Evolutionary conservation across 2,888 invertebrate species (phyloP), one percentile per base, ranked within the genome.

Genomic region (Ischnura elegans): DNA sequence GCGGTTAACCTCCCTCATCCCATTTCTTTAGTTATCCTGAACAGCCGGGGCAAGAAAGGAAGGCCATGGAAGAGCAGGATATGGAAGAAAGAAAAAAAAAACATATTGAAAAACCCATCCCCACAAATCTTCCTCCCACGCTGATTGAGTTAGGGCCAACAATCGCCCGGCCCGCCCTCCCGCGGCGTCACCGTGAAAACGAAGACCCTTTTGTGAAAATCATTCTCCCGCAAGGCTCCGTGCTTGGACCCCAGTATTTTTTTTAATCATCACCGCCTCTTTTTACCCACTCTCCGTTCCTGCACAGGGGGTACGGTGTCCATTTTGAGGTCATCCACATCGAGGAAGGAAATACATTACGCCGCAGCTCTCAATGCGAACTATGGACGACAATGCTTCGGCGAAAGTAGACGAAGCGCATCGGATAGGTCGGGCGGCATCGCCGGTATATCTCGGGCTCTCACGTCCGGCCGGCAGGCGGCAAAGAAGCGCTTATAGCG

Each of bases 121-220:
- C 46, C 46, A 25, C 46, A 16, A 42, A 5, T n/a, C 46, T 46
- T 21, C 55, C 87, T 61, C 42, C 55, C 87, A 61, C 87, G 87
- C 87, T 87, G 87, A 87, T 87, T 55, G 87, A 87, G 87, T 87
- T 87, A 87, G 42, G 87, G 55, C 51, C 87, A 87, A 87, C 87
- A 87, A 87, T 87, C 87, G 87, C 36, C 36, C 55, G 42, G 55
- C 45, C 46, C 86, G 45, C 87, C 42, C 55, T 42, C 51, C 87
- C 36, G 51, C 87, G 19, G 51, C n/a, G 87, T 51, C 87, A 42
- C 87, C 87, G 51, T 55, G 87, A 61, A 29, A 55, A 42, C 47
- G 87, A 42, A 87, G 51, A 51, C 51, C 43, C 87, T 25, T 55
- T 87, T 87, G 87, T 87, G 55, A 55, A 87, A 61, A 55, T 43